A percentile compares a stretch with the other conserved stretches of the same genome.
These are phyloP conservation scores for Mionectes macconnelli DNA, from an alignment of 2,113 vertebrate species.

Conservation along the genomic window DNA sequence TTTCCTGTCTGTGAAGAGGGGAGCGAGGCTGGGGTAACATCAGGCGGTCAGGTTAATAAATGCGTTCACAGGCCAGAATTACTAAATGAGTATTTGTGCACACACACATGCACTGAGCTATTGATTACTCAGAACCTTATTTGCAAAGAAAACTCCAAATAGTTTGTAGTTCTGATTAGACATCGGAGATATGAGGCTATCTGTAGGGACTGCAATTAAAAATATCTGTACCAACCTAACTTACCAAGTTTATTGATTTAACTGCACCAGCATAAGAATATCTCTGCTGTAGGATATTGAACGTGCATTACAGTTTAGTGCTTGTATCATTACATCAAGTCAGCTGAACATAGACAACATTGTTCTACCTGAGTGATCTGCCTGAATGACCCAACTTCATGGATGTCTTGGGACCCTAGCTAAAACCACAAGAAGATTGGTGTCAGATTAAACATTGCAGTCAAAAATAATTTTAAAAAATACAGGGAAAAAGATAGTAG, in stretches of 20 bases:
- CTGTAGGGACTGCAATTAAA: not conserved
- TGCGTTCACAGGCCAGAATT: not conserved
- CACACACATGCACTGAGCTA: not conserved
- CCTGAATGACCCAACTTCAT: not conserved
- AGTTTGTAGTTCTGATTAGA: constrained; percentile 14
- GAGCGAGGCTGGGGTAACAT: not conserved
- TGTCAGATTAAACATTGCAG: not conserved
- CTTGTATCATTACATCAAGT: not conserved
- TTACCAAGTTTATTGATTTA: not conserved
- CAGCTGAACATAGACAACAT: not conserved
- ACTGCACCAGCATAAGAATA: not conserved
- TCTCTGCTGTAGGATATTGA: not conserved
- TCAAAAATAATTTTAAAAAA: not conserved
- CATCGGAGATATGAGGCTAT: not conserved
- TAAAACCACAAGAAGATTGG: not conserved
- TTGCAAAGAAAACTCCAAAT: not conserved
- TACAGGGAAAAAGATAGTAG: not conserved
- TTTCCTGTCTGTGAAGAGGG: not conserved
- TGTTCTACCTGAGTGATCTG: not conserved
- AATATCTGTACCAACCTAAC: not conserved
- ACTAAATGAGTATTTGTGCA: constrained; percentile 2
- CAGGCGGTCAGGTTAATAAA: constrained; percentile 28
- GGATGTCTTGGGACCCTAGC: not conserved
- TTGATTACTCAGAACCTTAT: constrained; percentile 26
- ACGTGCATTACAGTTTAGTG: not conserved